A percentile compares a stretch with the other conserved stretches of the same genome.
Evolutionary conservation across 2,113 vertebrate species (phyloP).

Genomic region (Cephalophus harveyi): DNA sequence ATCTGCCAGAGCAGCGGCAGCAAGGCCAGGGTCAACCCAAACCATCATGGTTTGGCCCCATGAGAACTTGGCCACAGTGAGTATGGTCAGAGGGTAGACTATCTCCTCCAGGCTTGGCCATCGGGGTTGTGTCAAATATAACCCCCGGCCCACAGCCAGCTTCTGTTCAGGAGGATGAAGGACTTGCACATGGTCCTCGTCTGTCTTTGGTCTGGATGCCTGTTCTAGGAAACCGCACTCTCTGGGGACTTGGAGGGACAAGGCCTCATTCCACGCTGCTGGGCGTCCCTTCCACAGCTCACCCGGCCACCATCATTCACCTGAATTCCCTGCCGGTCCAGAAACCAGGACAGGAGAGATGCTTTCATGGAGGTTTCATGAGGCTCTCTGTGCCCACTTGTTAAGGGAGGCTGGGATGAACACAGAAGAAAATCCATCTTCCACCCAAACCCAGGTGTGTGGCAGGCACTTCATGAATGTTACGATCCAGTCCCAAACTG

Average conservation of each 20-base stretch:
- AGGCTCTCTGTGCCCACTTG: not conserved
- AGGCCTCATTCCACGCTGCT: not conserved
- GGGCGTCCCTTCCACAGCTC: too few species aligned
- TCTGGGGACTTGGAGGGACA: not conserved
- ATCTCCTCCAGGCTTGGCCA: not conserved
- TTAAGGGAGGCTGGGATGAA: not conserved
- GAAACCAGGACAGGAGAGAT: not conserved
- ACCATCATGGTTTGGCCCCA: conserved; percentile 28
- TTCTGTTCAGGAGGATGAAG: not conserved
- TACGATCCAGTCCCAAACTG: not conserved
- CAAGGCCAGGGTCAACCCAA: not conserved
- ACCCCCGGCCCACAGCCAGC: not conserved
- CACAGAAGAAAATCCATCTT: conserved; percentile 1
- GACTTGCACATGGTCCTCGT: not conserved
- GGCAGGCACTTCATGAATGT: conserved; percentile 17
- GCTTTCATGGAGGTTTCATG: not conserved
- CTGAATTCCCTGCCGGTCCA: not conserved
- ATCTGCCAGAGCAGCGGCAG: not conserved
- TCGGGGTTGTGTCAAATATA: not conserved
- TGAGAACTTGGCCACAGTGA: not conserved
- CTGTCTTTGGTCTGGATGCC: not conserved
- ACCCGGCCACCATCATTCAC: not conserved
- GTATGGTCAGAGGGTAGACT: not conserved
- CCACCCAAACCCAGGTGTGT: not conserved
- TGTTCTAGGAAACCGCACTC: not conserved